Percentiles rank a stretch among this genome's conserved stretches.
Evolutionary conservation across 2,797 vertebrate genomes (phyloP).

Genomic region (Enteromius paludinosus): DNA sequence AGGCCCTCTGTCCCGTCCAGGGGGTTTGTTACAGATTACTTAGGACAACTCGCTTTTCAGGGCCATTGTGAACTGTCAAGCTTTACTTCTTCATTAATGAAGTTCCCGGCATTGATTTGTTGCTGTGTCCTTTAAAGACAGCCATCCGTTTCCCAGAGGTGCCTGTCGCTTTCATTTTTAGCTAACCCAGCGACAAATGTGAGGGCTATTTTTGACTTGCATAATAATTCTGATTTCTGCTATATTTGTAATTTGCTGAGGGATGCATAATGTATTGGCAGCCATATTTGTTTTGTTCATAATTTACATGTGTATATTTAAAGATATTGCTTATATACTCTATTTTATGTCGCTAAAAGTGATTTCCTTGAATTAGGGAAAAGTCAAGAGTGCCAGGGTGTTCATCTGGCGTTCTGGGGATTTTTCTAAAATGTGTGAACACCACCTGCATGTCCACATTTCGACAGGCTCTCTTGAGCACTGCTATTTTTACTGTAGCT

Average conservation of each 20-base stretch:
- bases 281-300: not conserved
- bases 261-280: not conserved
- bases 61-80: slow-evolving; percentile 68
- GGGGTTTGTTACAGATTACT: slow-evolving; percentile 65
- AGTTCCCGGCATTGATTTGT: slow-evolving; percentile 73
- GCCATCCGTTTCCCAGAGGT: slow-evolving; percentile 45
- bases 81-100: slow-evolving; percentile 76
- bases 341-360: not conserved
- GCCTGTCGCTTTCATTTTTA: slow-evolving; percentile 69
- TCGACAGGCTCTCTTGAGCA: slow-evolving; percentile 46
- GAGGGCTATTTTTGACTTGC: not conserved
- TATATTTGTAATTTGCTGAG: not conserved
- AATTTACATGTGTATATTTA: not conserved
- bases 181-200: slow-evolving; percentile 4
- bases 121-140: slow-evolving; percentile 47
- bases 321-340: not conserved
- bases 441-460: slow-evolving; percentile 45
- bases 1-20: slow-evolving; percentile 70
- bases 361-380: not conserved
- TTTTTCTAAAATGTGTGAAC: slow-evolving; percentile 18
- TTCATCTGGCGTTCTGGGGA: not conserved
- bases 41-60: slow-evolving; percentile 63
- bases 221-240: not conserved
- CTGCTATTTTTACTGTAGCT: slow-evolving; percentile 53
- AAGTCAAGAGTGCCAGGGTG: not conserved